Evolutionary conservation across 2,888 invertebrate species (phyloP).

Genomic region (Chrysopilus asiliformis): DNA sequence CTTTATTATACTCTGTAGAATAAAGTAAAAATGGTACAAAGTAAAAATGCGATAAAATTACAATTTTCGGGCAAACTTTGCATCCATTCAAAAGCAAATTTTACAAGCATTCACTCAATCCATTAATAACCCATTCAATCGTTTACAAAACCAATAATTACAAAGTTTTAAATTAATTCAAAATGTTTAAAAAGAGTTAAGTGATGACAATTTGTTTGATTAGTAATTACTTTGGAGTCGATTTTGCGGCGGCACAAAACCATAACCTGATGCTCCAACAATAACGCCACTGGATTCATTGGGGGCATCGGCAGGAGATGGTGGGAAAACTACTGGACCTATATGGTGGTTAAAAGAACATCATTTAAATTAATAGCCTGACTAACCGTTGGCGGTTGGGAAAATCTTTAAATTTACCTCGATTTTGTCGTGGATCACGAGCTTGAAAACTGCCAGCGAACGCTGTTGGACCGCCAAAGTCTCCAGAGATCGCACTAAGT

Average conservation of each 20-base stretch:
- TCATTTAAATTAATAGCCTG: not conserved
- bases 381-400: no score
- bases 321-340: constrained; percentile 73
- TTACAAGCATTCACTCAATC: no score
- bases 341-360: constrained; percentile 22
- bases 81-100: no score
- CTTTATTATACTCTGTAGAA: no score
- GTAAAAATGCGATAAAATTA: no score
- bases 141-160: no score
- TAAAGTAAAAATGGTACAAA: no score
- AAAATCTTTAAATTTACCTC: constrained; percentile 25
- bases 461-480: constrained; percentile 15
- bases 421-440: constrained; percentile 33
- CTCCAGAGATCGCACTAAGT: constrained; percentile 13
- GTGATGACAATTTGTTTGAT: no score
- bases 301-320: constrained; percentile 51
- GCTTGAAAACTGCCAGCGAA: constrained; percentile 13
- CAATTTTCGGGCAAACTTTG: no score
- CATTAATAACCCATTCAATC: no score
- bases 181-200: no score
- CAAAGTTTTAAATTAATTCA: no score
- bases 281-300: constrained; percentile 67
- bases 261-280: constrained; percentile 71
- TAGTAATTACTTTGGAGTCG: constrained; percentile 6
- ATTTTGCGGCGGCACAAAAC: constrained; percentile 60